A percentile compares a stretch with the other conserved stretches of the same genome.
These are phyloP conservation scores for Bombus sylvicola DNA, from an alignment of 1,140 invertebrate genomes.

Conservation along the genomic window DNA sequence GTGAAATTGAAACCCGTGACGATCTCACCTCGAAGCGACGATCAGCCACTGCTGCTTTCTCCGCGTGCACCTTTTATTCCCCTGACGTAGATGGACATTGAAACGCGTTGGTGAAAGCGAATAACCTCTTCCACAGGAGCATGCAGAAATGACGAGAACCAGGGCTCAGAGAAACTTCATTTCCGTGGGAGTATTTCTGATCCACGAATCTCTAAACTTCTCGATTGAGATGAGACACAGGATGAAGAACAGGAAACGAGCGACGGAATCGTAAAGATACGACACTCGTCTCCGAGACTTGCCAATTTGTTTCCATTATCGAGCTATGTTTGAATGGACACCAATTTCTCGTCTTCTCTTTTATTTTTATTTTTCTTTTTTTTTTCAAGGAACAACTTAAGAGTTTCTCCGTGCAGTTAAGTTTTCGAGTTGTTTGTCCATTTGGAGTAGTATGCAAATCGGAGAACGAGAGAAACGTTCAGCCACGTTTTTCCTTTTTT, in stretches of 20 bases:
- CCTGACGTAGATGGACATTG: neutral
- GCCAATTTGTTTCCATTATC: conserved; percentile 45
- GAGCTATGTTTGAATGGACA: neutral
- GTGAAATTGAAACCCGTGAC: conserved; percentile 43
- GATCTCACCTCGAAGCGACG: conserved; percentile 16
- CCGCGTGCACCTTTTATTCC: neutral
- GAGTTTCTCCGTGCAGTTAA: neutral
- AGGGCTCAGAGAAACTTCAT: neutral
- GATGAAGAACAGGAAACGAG: neutral
- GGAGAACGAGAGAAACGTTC: neutral
- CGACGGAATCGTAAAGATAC: conserved; percentile 22
- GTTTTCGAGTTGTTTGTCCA: neutral
- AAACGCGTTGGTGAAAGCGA: neutral
- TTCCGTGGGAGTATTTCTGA: no score
- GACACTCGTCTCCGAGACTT: conserved; percentile 20
- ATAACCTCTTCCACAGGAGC: neutral
- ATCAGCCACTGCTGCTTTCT: conserved; percentile 17
- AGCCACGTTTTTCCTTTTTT: no score
- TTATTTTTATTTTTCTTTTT: neutral
- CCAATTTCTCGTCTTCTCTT: neutral
- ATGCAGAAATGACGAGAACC: neutral
- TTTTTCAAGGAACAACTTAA: neutral
- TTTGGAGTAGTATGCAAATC: neutral
- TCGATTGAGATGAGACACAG: neutral
- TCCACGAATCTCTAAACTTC: neutral